Evolutionary conservation across 2,113 vertebrate genomes (phyloP), one percentile per base, ranked within the genome.

Genomic region (Pholis gunnellus): DNA sequence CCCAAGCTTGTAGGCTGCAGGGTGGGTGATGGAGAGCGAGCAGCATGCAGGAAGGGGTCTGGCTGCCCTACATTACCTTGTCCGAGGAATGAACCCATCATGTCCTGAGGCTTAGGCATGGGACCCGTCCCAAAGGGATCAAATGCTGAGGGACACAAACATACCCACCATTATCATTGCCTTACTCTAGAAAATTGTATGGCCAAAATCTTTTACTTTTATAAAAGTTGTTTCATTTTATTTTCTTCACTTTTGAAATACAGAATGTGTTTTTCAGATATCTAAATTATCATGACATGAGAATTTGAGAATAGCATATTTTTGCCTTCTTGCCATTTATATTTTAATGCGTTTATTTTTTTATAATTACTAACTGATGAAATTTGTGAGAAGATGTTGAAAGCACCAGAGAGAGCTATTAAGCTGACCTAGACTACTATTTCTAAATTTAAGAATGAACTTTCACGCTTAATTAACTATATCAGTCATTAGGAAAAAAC

Each of bases 31-130:
- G 97, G 96, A 86, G 97, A 98, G 89, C 96, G 95, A 60, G 97
- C 95, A 57, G 96, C 96, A 93, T 98, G 97, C 89, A 98, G 96
- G 90, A 99, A 97, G 78, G 96, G 96, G 92, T 98, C 97, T 72
- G 95, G 91, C 68, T 96, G 93, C 71, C 89, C 92, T 86, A 93
- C 83, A 74, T 94, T 95, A 88, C 97, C 95, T 87, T 96, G 95
- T 84, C 95, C 96, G 67, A 99, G 96, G 85, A 99, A 97, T 66
- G 97, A 96, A 3, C 97, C 96, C 92, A 98, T 96, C 87, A 99
- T 93, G 90, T 99, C 98, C 81, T 97, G 97, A 81, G 96, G 96
- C 6, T 96, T 93, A n/a, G 96, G 95, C 88, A 96, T 96, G 31
- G 97, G 92, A 77, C 96, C 95, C 0, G 95, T 88, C 86, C 97